phyloP scores from a whole-genome alignment of 2,113 vertebrate species.

The Uropsilus gracilis region DNA sequence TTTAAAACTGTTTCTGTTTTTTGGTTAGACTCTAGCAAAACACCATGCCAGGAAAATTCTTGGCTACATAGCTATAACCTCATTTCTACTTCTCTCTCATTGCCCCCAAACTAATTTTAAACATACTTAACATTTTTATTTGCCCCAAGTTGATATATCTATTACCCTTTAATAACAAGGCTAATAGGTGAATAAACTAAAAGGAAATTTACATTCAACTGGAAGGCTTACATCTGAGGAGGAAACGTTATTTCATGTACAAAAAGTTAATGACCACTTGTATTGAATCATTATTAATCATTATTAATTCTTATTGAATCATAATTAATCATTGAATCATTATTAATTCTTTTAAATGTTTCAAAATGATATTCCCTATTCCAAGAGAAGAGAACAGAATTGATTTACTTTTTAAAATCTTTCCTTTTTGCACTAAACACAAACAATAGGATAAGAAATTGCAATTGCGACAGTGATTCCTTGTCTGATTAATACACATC shows the following conservation, averaged over 20 bases:
- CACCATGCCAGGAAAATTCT: background rate
- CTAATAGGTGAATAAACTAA: slow-evolving; percentile 51
- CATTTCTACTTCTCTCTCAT: slow-evolving; percentile 15
- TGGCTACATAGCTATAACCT: background rate
- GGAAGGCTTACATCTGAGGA: slow-evolving; percentile 31
- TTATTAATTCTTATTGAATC: too few species aligned
- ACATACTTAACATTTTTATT: slow-evolving; percentile 10
- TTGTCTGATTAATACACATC: slow-evolving; percentile 44
- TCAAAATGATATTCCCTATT: slow-evolving; percentile 82
- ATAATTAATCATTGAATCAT: slow-evolving; percentile 85
- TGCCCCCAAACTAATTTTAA: background rate
- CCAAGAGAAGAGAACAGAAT: slow-evolving; percentile 83
- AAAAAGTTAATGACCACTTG: slow-evolving; percentile 83
- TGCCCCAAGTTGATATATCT: slow-evolving; percentile 10
- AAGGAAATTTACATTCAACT: slow-evolving; percentile 28
- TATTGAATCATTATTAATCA: too few species aligned
- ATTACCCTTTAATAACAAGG: slow-evolving; percentile 33
- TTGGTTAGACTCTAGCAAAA: background rate
- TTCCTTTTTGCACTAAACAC: slow-evolving; percentile 78
- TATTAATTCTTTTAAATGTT: slow-evolving; percentile 80
- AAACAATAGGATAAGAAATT: slow-evolving; percentile 65
- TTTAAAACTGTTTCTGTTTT: slow-evolving; percentile 22
- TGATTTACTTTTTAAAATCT: slow-evolving; percentile 83
- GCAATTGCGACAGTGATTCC: slow-evolving; percentile 47
- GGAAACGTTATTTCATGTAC: slow-evolving; percentile 76